Evolutionary conservation across 2,113 vertebrate species (phyloP).

Genomic region (Polypterus senegalus): DNA sequence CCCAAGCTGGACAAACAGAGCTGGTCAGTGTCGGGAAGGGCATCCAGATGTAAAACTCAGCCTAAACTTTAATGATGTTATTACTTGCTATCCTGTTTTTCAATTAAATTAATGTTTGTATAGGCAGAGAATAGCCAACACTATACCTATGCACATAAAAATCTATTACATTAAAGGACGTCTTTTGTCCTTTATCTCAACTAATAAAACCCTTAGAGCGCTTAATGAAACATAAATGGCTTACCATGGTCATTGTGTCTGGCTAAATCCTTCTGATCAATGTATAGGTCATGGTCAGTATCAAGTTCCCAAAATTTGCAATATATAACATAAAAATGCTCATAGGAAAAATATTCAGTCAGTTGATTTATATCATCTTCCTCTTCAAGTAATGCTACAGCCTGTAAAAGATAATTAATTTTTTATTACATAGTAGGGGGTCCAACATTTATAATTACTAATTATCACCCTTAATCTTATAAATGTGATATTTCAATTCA

Average conservation of each 20-base stretch:
- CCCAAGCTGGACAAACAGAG: too few species aligned
- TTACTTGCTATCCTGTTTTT: background rate
- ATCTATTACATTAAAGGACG: background rate
- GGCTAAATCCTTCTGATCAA: slow-evolving; percentile 74
- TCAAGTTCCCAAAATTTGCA: slow-evolving; percentile 98
- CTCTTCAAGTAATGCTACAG: slow-evolving; percentile 74
- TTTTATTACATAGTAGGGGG: too few species aligned
- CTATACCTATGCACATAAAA: background rate
- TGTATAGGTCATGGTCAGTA: slow-evolving; percentile 84
- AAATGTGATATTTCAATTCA: too few species aligned
- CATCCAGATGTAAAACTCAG: too few species aligned
- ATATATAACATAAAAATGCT: slow-evolving; percentile 95
- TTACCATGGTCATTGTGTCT: slow-evolving; percentile 83
- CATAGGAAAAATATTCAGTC: slow-evolving; percentile 90
- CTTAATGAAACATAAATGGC: slow-evolving; percentile 10
- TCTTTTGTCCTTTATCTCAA: slow-evolving; percentile 7
- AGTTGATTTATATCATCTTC: slow-evolving; percentile 89
- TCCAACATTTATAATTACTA: too few species aligned
- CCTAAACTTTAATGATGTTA: too few species aligned
- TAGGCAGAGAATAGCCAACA: background rate
- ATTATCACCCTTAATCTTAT: too few species aligned
- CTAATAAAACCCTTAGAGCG: slow-evolving; percentile 2
- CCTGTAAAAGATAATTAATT: slow-evolving; percentile 36
- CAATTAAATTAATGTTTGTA: too few species aligned
- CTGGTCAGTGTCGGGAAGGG: too few species aligned